phyloP scores from a whole-genome alignment of 2,888 invertebrate genomes.

The Sarcophaga carnaria region DNA sequence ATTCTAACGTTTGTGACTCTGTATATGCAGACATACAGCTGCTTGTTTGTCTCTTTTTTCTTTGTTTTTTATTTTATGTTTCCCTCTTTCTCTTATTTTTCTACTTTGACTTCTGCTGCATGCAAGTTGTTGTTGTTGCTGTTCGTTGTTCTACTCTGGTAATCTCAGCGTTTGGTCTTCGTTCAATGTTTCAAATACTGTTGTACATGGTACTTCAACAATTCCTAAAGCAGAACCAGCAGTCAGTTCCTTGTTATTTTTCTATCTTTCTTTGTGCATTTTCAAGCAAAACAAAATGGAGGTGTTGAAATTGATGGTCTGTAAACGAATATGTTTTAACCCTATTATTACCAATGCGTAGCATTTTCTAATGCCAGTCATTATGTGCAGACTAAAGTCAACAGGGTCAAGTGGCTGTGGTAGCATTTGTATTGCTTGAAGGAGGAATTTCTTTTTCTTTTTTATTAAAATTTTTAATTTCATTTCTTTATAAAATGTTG shows the following conservation, averaged over 20 bases:
- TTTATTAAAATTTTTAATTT: background rate
- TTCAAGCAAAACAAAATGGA: background rate
- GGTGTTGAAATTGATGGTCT: background rate
- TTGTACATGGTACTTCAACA: constrained; percentile 48
- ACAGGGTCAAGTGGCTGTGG: too few species aligned
- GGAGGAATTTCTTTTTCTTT: too few species aligned
- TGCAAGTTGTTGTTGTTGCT: constrained; percentile 46
- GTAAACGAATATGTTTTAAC: background rate
- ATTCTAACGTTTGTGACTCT: background rate
- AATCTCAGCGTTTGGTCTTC: constrained; percentile 78
- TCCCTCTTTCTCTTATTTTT: constrained; percentile 22
- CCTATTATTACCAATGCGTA: constrained; percentile 1
- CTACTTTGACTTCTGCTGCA: constrained; percentile 53
- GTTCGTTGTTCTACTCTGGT: constrained; percentile 71
- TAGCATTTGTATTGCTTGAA: too few species aligned
- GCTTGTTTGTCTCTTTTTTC: background rate
- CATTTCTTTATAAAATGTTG: background rate
- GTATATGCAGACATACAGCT: background rate
- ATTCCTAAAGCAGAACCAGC: constrained; percentile 18
- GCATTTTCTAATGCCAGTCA: background rate
- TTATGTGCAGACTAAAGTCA: background rate
- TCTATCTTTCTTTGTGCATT: background rate
- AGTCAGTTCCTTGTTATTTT: constrained; percentile 14
- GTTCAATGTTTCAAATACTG: constrained; percentile 46
- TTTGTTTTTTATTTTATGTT: background rate